These are phyloP conservation scores for Stichodactyla helianthus DNA, from an alignment of 64 coral and sea anemone species.

Conservation along the genomic window DNA sequence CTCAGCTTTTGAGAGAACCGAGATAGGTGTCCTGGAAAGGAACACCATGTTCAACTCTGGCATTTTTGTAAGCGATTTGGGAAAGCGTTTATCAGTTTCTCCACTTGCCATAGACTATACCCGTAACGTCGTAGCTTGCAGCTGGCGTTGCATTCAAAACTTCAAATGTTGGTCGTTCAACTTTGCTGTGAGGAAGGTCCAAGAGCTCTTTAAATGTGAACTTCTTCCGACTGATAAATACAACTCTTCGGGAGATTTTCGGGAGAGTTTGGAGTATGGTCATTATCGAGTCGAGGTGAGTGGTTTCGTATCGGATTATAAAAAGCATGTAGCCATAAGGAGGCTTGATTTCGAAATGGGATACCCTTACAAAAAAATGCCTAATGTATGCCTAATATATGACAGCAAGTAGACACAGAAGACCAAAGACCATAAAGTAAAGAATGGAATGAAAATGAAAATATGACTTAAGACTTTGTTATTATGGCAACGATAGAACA, in stretches of 20 bases:
- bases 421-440: no score
- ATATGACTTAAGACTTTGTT: no score
- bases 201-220: neutral
- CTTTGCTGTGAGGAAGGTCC: neutral
- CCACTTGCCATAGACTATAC: neutral
- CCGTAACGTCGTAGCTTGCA: neutral
- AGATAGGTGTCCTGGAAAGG: neutral
- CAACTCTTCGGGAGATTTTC: neutral
- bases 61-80: neutral
- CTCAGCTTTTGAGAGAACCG: neutral
- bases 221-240: neutral
- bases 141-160: neutral
- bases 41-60: neutral
- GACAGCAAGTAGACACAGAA: no score
- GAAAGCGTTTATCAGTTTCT: neutral
- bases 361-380: no score
- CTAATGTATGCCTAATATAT: no score
- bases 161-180: conserved; percentile 1
- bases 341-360: no score
- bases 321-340: no score
- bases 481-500: no score
- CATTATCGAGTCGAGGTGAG: neutral
- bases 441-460: no score
- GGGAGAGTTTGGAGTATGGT: neutral
- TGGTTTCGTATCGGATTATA: no score